Evolutionary conservation across 1,140 invertebrate genomes (phyloP).

Genomic region (Whitmania pigra): DNA sequence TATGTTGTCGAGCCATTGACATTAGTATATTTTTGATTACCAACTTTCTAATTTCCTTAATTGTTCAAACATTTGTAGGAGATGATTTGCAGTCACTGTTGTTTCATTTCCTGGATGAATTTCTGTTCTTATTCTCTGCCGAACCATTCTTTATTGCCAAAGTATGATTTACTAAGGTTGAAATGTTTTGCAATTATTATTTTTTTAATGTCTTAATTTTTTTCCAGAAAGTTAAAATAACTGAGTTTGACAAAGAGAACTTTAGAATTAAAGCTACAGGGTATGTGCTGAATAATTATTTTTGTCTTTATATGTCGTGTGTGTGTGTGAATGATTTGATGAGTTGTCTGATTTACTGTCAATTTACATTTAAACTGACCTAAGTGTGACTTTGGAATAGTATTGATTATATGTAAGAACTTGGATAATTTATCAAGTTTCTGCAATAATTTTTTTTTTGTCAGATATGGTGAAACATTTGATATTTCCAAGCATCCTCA

Average conservation of each 20-base stretch:
- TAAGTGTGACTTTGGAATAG: too few species aligned
- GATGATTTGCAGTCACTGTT: conserved; percentile 76
- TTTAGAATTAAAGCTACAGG: not conserved
- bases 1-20: not conserved
- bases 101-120: conserved; percentile 86
- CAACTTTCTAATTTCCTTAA: not conserved
- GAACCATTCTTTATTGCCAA: conserved; percentile 68
- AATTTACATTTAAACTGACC: not conserved
- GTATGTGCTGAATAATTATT: not conserved
- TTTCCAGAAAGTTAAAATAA: not conserved
- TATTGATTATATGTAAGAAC: not conserved
- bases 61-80: conserved; percentile 8
- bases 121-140: conserved; percentile 78
- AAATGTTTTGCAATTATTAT: not conserved
- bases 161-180: not conserved
- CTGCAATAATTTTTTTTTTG: not conserved
- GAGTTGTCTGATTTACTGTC: not conserved
- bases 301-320: too few species aligned
- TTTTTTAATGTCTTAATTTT: not conserved
- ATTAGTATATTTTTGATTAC: not conserved
- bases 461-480: not conserved
- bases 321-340: too few species aligned
- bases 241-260: conserved; percentile 1
- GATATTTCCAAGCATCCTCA: conserved; percentile 8
- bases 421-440: not conserved